These are phyloP conservation scores for Chionomys nivalis DNA, from an alignment of 2,113 vertebrate genomes.

Conservation along the genomic window DNA sequence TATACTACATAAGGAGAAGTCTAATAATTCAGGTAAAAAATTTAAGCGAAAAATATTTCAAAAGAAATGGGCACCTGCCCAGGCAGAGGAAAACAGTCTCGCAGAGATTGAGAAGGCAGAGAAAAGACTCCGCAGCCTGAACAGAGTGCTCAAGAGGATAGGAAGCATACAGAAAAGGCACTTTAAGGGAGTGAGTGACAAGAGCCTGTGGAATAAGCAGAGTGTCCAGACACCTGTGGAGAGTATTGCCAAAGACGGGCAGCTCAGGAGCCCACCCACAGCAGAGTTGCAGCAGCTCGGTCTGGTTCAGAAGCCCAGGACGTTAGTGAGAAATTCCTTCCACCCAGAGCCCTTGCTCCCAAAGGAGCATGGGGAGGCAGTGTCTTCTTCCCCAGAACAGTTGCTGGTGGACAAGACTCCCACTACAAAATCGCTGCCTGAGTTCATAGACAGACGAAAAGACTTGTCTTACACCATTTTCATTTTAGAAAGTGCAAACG, in stretches of 20 bases:
- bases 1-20: not conserved
- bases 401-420: not conserved
- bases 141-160: too few relatives aligned
- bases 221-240: not conserved
- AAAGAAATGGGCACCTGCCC: too few relatives aligned
- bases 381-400: not conserved
- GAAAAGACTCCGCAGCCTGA: too few relatives aligned
- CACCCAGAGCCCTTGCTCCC: rapidly evolving
- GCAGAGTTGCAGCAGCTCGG: not conserved
- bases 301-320: not conserved
- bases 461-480: slow-evolving; percentile 48
- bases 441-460: not conserved
- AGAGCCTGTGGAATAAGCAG: not conserved
- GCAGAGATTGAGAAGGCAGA: too few relatives aligned
- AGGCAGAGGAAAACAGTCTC: too few relatives aligned
- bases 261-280: not conserved
- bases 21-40: not conserved
- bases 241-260: too few relatives aligned
- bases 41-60: not conserved
- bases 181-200: not conserved
- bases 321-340: not conserved
- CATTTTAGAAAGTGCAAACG: too few relatives aligned
- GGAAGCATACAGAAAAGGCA: not conserved
- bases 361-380: not conserved
- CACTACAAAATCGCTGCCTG: not conserved